Base-by-base conservation (phyloP, 2,888 invertebrate genomes). In the Synanthedon andrenaeformis region DNA sequence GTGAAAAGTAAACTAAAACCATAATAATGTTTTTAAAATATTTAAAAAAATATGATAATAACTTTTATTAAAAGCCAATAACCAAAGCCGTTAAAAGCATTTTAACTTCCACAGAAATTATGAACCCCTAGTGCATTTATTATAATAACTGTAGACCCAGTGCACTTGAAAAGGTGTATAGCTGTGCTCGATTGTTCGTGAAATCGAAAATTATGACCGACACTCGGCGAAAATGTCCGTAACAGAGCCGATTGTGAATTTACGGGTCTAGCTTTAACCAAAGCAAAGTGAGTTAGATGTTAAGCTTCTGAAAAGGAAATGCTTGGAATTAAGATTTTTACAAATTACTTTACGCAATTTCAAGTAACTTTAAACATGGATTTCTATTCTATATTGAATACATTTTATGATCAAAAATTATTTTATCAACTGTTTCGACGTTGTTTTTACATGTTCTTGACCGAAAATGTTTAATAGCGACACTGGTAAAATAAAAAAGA, bases 181-280 rank as follows among this genome's bases (percentile, higher is more conserved):
- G 66, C 61, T 67, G 63, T 59, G 76, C 73, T 75, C 77, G 84
- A 84, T 84, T 77, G 85, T 74, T 72, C 72, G 79, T 80, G 72
- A 85, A 85, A 85, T 86, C 82, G 79, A 67, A 85, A 86, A 86
- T 85, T 82, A 85, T 84, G 76, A 79, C 69, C 79, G 68, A 71
- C 77, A 70, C 67, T 58, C 66, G 58, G 63, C 63, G 64, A 64
- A 59, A 63, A 65, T 66, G 75, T 74, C 76, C 72, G 64, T 66
- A 67, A 73, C 77, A 81, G 66, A 60, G 57, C 66, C 68, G 60
- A 64, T 62, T 59, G 58, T 57, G 66, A 75, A 81, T 82, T 82
- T 80, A 83, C 14, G 13, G 23, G 35, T 35, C 35, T 35, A 35
- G 10, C 35, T 70, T 69, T 61, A 62, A 67, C 55, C 54, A 42